Conservation (phyloP, 2,797 vertebrate genomes). For the Chaetodon trifasciatus region DNA sequence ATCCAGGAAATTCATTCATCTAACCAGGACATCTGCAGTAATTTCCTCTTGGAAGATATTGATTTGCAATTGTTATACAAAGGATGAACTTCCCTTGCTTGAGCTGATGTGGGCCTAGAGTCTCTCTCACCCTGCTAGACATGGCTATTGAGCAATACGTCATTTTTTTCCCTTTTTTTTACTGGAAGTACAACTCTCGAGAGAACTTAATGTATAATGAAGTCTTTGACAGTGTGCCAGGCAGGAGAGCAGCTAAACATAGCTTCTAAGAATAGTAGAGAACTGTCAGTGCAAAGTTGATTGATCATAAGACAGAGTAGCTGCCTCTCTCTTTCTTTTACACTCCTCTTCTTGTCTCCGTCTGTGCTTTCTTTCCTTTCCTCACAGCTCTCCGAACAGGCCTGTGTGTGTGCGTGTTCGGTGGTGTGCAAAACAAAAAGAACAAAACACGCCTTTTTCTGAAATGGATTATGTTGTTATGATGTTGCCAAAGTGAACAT, state of each 20-base stretch:
- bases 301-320: slow-evolving; percentile 65
- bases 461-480: slow-evolving; percentile 22
- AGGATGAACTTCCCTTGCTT: slow-evolving; percentile 17
- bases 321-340: slow-evolving; percentile 36
- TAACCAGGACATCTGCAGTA: slow-evolving; percentile 16
- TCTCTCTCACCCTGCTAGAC: slow-evolving; percentile 13
- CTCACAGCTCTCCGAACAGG: slow-evolving; percentile 2
- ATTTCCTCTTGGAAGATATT: slow-evolving; percentile 40
- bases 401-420: neutral
- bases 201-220: slow-evolving; percentile 66
- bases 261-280: slow-evolving; percentile 66
- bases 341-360: neutral
- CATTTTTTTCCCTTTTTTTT: slow-evolving; percentile 22
- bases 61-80: slow-evolving; percentile 35
- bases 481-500: slow-evolving; percentile 22
- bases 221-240: slow-evolving; percentile 63
- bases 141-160: slow-evolving; percentile 30
- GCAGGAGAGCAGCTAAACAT: slow-evolving; percentile 70
- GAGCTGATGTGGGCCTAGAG: slow-evolving; percentile 18
- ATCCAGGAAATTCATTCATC: slow-evolving; percentile 2
- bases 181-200: slow-evolving; percentile 46
- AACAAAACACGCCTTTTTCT: slow-evolving; percentile 25
- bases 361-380: slow-evolving; percentile 25
- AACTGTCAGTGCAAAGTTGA: slow-evolving; percentile 64
- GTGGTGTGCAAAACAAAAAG: slow-evolving; percentile 27